Evolutionary conservation across 2,888 invertebrate genomes (phyloP), one percentile per base, ranked within the genome.

Genomic region (Adineta ricciae): DNA sequence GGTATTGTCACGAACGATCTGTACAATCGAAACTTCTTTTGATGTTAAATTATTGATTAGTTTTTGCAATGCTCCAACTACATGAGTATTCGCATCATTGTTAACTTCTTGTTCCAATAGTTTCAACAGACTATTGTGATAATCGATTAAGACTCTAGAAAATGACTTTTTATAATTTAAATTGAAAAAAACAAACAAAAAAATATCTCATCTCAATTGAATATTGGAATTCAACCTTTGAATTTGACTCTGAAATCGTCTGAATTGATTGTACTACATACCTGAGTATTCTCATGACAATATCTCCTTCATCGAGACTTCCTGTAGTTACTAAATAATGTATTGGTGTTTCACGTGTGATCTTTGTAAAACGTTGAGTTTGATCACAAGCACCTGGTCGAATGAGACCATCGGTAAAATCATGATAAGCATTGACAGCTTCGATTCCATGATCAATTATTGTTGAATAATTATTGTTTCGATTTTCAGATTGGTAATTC

Each of bases 301-400:
- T 78, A 78, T 78, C 78, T 24, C 78, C 78, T 78, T 78, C 41
- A n/a, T 78, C 78, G 41, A 24, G 41, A 78, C n/a, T 78, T 41
- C 32, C 78, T 24, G 24, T 41, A 1, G 78, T 78, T 11, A 78
- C 41, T n/a, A 78, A 41, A 78, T 78, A 78, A 78, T n/a, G 11
- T 0, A 78, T 7, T 41, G 78, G 78, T n/a, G 78, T 78, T 16
- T 78, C 41, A 5, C 16, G 7, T 41, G 41, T 19, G n/a, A 78
- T 41, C 3, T 1, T 41, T 41, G 38, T 19, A 78, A 78, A 78
- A 78, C n/a, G 78, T 41, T 78, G 38, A 16, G 24, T 78, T 41
- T 41, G 24, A 41, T 78, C 78, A 41, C 78, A 78, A n/a, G 78
- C 78, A 41, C 78, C 78, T 11, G 78, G 78, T 41, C n/a, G 78